phyloP scores from a whole-genome alignment of 2,797 vertebrate species.

The Sparidentex hasta region DNA sequence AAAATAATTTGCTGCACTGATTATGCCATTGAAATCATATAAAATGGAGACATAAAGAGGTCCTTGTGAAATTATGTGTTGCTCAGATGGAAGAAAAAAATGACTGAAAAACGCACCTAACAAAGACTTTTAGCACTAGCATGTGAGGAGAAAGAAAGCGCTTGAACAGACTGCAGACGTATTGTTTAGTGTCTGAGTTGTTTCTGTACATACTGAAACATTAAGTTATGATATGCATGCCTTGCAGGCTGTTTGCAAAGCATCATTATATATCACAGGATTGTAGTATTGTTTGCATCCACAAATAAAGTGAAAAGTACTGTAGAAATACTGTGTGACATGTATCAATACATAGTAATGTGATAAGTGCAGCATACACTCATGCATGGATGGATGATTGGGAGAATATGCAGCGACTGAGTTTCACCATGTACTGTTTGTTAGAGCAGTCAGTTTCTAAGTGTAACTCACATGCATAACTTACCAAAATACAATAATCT shows the following conservation, averaged over 20 bases:
- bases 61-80: constrained; percentile 16
- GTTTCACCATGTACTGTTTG: no score
- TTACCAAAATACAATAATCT: neutral
- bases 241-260: neutral
- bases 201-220: neutral
- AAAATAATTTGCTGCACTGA: constrained; percentile 29
- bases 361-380: neutral
- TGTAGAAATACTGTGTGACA: neutral
- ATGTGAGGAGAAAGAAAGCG: neutral
- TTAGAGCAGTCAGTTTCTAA: no score
- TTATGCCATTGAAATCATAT: constrained; percentile 2
- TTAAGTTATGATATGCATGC: neutral
- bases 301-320: neutral
- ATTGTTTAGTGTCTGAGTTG: neutral
- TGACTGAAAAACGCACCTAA: neutral
- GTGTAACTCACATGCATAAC: no score
- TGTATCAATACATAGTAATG: no score
- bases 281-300: neutral
- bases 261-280: neutral
- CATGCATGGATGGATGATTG: neutral
- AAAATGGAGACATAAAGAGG: constrained; percentile 12
- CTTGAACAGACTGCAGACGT: neutral
- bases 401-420: no score
- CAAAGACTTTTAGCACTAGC: neutral
- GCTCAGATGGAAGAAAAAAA: constrained; percentile 9